phyloP scores from a whole-genome alignment of 2,113 vertebrate genomes.

The Callocephalon fimbriatum region DNA sequence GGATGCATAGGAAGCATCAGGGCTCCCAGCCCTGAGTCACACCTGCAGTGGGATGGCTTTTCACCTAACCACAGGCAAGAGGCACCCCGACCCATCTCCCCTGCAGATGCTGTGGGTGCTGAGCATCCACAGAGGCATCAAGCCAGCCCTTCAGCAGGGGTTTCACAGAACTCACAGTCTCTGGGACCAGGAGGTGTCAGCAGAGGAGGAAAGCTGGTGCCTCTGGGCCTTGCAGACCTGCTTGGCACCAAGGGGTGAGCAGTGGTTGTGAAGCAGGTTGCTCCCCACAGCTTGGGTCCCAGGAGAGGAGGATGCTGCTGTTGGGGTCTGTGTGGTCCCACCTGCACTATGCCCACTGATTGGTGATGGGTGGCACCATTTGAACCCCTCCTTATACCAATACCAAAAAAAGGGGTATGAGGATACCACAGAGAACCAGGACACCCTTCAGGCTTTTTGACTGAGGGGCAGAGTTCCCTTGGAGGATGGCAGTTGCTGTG shows the following conservation, averaged over 20 bases:
- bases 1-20: not conserved
- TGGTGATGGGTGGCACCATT: not conserved
- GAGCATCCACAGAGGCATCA: not conserved
- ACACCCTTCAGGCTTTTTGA: not conserved
- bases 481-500: not conserved
- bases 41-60: not conserved
- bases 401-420: not conserved
- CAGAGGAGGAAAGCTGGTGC: not conserved
- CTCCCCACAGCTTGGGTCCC: not conserved
- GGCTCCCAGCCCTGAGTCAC: not conserved
- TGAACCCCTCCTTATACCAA: not conserved
- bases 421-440: not conserved
- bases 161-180: not conserved
- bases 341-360: not conserved
- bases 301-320: not conserved
- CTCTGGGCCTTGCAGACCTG: not conserved
- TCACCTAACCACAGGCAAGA: not conserved
- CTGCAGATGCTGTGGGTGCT: not conserved
- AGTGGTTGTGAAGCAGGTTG: not conserved
- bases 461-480: not conserved
- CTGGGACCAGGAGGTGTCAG: not conserved
- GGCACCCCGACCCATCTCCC: not conserved
- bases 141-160: not conserved
- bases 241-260: not conserved
- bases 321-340: not conserved